These are phyloP conservation scores for Sorex araneus DNA, from an alignment of 2,113 vertebrate species.

Conservation along the genomic window DNA sequence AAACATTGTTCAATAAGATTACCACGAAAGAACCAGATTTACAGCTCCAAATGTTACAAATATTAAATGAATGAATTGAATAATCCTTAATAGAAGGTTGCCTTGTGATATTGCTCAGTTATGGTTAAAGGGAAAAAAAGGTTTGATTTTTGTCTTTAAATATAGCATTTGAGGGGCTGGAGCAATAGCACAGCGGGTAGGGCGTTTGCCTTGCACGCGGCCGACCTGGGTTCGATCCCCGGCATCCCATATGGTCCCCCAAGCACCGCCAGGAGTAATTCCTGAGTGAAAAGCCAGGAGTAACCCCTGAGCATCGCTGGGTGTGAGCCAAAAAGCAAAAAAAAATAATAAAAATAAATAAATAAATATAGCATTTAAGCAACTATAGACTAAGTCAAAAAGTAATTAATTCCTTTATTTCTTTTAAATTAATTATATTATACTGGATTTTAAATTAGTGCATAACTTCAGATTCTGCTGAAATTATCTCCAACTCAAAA, in stretches of 20 bases:
- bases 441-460: conserved; percentile 2
- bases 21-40: neutral
- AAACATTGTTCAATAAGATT: neutral
- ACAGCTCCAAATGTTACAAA: neutral
- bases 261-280: too few species aligned
- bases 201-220: too few species aligned
- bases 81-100: neutral
- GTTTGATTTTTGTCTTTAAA: neutral
- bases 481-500: neutral
- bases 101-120: conserved; percentile 3
- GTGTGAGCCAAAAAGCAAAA: too few species aligned
- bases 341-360: too few species aligned
- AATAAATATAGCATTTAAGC: neutral
- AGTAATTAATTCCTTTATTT: neutral
- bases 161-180: neutral
- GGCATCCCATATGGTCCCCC: too few species aligned
- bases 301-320: too few species aligned
- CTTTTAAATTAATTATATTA: neutral
- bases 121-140: neutral
- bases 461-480: neutral
- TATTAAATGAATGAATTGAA: neutral
- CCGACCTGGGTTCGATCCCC: too few species aligned
- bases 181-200: too few species aligned
- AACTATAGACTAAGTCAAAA: neutral
- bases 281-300: too few species aligned